Evolutionary conservation across 2,888 invertebrate species (phyloP).

Genomic region (Tipula helvola): DNA sequence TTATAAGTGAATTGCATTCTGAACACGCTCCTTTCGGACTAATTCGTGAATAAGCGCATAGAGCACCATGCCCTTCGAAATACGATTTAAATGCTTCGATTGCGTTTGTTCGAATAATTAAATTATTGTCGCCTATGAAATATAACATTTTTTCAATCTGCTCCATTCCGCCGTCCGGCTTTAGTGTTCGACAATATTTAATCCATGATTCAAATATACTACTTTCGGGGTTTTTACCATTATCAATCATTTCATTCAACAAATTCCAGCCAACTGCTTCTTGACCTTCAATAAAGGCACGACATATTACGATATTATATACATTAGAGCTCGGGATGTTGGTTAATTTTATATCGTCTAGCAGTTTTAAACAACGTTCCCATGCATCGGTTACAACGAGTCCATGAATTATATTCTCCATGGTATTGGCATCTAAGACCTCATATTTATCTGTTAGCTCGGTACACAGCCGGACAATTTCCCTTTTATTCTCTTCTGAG

Average conservation of each 20-base stretch:
- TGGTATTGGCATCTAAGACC: constrained; percentile 45
- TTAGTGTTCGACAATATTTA: constrained; percentile 33
- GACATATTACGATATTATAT: constrained; percentile 41
- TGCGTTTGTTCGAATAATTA: constrained; percentile 31
- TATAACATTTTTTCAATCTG: constrained; percentile 45
- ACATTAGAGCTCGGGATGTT: constrained; percentile 36
- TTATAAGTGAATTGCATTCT: constrained; percentile 42
- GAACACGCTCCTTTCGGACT: constrained; percentile 46
- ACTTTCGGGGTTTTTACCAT: constrained; percentile 36
- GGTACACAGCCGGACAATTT: constrained; percentile 42
- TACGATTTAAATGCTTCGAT: constrained; percentile 25
- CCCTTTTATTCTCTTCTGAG: constrained; percentile 37
- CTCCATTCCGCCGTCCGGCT: constrained; percentile 28
- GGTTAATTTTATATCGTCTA: constrained; percentile 44
- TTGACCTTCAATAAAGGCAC: constrained; percentile 39
- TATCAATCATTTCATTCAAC: constrained; percentile 41
- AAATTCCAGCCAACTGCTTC: constrained; percentile 45
- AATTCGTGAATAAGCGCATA: constrained; percentile 17
- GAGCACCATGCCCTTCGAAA: constrained; percentile 17
- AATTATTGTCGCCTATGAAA: constrained; percentile 41
- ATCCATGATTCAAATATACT: constrained; percentile 43
- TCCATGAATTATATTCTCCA: constrained; percentile 46
- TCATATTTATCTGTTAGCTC: constrained; percentile 40
- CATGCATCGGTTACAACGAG: constrained; percentile 52
- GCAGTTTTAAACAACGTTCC: constrained; percentile 45